Conservation (phyloP, 2,797 vertebrate species). For the Tenualosa ilisha region DNA sequence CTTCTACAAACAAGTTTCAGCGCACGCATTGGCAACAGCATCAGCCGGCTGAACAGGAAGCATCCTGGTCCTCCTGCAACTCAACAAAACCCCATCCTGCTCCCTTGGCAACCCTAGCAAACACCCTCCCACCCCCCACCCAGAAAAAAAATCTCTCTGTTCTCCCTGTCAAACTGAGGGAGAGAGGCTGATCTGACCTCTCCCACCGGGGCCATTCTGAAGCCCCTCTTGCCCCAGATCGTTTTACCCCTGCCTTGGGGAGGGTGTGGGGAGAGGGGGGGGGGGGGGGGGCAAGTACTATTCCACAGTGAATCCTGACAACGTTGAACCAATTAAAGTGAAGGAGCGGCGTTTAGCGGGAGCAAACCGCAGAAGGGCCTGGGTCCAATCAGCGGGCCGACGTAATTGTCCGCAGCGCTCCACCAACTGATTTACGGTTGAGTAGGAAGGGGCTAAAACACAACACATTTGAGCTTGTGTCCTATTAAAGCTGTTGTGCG, state of each 20-base stretch:
- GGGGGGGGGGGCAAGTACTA: not conserved
- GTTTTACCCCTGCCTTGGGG: constrained; percentile 38
- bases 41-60: not conserved
- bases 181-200: constrained; percentile 39
- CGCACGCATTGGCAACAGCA: not conserved
- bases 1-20: not conserved
- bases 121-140: not conserved
- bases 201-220: constrained; percentile 38
- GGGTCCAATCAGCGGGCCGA: constrained; percentile 37
- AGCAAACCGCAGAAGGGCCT: constrained; percentile 35
- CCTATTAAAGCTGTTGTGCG: constrained; percentile 37
- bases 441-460: constrained; percentile 39
- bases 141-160: not conserved
- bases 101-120: too few species aligned
- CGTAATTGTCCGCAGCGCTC: constrained; percentile 44
- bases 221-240: constrained; percentile 13
- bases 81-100: constrained; percentile 34
- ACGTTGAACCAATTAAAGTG: constrained; percentile 49
- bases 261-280: too few species aligned
- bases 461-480: constrained; percentile 35
- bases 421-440: constrained; percentile 35
- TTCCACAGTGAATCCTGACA: constrained; percentile 39
- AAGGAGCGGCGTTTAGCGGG: constrained; percentile 34
- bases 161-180: not conserved
- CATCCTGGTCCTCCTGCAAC: not conserved